Base-by-base conservation (phyloP, 2,113 vertebrate genomes). In the Sciurus niger region DNA sequence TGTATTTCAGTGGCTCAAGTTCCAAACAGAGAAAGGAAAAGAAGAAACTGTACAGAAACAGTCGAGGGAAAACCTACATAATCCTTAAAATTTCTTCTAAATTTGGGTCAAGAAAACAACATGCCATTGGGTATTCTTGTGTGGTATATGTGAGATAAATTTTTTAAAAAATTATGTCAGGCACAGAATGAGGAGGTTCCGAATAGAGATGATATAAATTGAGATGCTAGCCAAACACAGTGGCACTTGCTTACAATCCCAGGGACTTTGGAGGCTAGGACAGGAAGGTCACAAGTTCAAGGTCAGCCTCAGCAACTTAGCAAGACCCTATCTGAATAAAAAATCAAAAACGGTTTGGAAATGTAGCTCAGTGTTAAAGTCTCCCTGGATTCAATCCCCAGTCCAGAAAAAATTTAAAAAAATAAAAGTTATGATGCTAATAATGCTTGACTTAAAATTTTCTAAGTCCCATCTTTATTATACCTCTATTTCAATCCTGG, bases 41-140 rank as follows among this genome's bases (percentile, higher is more conserved):
- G 30, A 63, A n/a, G 22, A 96, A 16, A 46, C 7, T 91, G 43
- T 86, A 67, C 22, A 76, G 43, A 95, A 86, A 74, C 34, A 12
- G 0, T 11, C 48, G 20, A 34, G 3, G 25, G 8, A 55, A 51
- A 84, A 63, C 9, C 34, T 60, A 82, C 12, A 80, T 18, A 30
- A 83, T 22, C 22, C 16, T 77, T 43, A 88, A 67, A 58, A 74
- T 46, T 96, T 46, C 93, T 67, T 40, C n/a, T 60, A 8, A 95
- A 95, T 87, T 68, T 74, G 67, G 17, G 8, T 78, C 58, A 90
- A 91, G 43, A 94, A 82, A 74, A 48, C 12, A 80, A 18, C 7
- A 4, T 34, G 4, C 3, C n/a, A 65, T 16, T 53, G 22, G 24
- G 20, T 34, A 0, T 63, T 89, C 0, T 9, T 80, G 17, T 28